Evolutionary conservation across 2,888 invertebrate species (phyloP), one percentile per base, ranked within the genome.

Genomic region (Oxyteleia sp.): DNA sequence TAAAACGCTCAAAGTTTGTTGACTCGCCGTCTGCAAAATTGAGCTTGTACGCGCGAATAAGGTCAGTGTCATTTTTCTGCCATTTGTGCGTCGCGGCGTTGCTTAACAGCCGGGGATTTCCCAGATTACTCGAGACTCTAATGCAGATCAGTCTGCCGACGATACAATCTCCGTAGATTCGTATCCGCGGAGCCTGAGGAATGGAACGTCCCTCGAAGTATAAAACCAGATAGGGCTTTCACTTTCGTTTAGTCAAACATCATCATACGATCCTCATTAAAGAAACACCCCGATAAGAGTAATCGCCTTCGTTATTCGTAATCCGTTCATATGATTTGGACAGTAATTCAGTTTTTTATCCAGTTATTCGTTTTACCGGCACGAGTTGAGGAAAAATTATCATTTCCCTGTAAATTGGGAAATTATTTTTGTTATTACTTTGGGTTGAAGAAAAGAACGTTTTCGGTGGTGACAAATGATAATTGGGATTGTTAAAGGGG

Each of bases 211-310:
- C 68, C 68, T 68, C 75, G 26, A 86, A 85, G 87, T 90, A 90
- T 89, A 90, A 89, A 89, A 88, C 76, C 84, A 53, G 83, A 72
- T 74, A 84, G 87, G 81, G 80, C 90, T 89, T 89, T 90, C 90
- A 84, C 89, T 90, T 87, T 87, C 88, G 75, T 89, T 90, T 88
- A 89, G 89, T 90, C 79, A 80, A 55, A 82, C 68, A 69, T 72
- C 71, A 64, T 61, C 78, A 66, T 49, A 63, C 69, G 63, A 64
- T 76, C 43, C 51, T 66, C 63, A 66, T 80, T 80, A 80, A 51
- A 72, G 66, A 43, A 61, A 43, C 64, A 23, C 5, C 20, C 43
- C 61, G 80, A 80, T 71, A 79, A 71, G 49, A 57, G 64, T 71
- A 71, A 79, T 79, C 57, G 18, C 41, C 20, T 57, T 47, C 63